A percentile compares a stretch with the other conserved stretches of the same genome.
phyloP scores from a whole-genome alignment of 37 sponge, comb jelly and placozoan species.

The Spongilla lacustris region DNA sequence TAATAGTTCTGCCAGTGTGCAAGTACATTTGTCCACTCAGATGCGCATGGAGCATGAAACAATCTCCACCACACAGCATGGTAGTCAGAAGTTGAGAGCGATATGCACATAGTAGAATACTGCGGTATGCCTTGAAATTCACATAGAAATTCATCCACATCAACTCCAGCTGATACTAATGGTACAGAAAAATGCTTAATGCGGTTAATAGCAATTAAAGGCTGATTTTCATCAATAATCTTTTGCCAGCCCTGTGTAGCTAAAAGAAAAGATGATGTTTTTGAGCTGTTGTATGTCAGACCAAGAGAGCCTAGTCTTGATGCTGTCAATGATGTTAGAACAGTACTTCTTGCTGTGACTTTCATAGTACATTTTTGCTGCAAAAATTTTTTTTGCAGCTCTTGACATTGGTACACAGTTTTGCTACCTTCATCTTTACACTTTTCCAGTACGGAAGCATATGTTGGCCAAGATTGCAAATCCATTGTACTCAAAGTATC shows the following conservation, averaged over 20 bases:
- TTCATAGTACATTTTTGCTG: constrained; percentile 33
- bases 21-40: constrained; percentile 42
- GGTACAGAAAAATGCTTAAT: constrained; percentile 42
- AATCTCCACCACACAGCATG: constrained; percentile 70
- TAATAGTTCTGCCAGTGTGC: constrained; percentile 50
- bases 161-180: constrained; percentile 41
- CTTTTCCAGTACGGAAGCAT: constrained; percentile 58
- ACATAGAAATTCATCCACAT: constrained; percentile 22
- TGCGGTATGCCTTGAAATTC: constrained; percentile 60
- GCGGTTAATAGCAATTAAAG: constrained; percentile 56
- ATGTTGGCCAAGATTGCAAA: constrained; percentile 54
- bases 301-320: constrained; percentile 75
- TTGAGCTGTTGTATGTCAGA: constrained; percentile 53
- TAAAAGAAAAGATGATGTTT: constrained; percentile 63
- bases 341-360: constrained; percentile 54
- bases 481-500: constrained; percentile 57
- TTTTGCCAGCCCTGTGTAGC: constrained; percentile 74
- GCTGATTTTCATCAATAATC: constrained; percentile 32
- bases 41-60: constrained; percentile 63
- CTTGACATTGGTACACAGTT: constrained; percentile 53
- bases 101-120: constrained; percentile 47
- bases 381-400: constrained; percentile 35
- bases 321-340: constrained; percentile 36
- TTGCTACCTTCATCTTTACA: constrained; percentile 37
- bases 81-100: constrained; percentile 44